Percentiles rank a stretch among this genome's conserved stretches.
Conservation (phyloP, 2,797 vertebrate genomes). For the Dipus sagitta region DNA sequence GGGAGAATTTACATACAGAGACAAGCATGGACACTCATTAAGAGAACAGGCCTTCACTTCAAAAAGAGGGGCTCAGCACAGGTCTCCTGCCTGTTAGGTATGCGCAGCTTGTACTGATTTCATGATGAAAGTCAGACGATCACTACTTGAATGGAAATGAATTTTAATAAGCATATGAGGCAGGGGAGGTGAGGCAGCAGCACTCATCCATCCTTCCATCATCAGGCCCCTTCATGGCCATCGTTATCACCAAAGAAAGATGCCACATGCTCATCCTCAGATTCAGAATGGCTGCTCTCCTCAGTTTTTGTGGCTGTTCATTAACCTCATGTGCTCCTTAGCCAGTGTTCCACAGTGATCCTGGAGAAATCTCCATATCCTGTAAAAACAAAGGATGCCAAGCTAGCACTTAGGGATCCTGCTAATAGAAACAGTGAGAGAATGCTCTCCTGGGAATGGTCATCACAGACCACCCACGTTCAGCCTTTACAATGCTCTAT, state of each 20-base stretch:
- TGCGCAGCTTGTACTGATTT: constrained; percentile 74
- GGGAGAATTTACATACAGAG: constrained; percentile 66
- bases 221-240: constrained; percentile 73
- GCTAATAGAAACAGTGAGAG: constrained; percentile 33
- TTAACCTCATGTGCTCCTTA: constrained; percentile 75
- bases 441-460: constrained; percentile 26
- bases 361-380: constrained; percentile 75
- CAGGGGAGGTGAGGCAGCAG: constrained; percentile 60
- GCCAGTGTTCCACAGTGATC: constrained; percentile 58
- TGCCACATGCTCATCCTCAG: constrained; percentile 3
- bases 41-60: constrained; percentile 82
- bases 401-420: background rate
- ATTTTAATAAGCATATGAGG: constrained; percentile 79
- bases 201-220: constrained; percentile 67
- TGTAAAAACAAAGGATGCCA: constrained; percentile 50
- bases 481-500: constrained; percentile 1
- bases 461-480: background rate
- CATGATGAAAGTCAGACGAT: constrained; percentile 64
- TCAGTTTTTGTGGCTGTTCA: constrained; percentile 76
- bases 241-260: constrained; percentile 70
- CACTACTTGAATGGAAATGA: constrained; percentile 76
- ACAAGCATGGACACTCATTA: constrained; percentile 82
- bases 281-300: background rate
- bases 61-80: constrained; percentile 71
- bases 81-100: constrained; percentile 76